Base-by-base conservation (phyloP, 2,797 vertebrate genomes). In the Loris lydekkerianus region DNA sequence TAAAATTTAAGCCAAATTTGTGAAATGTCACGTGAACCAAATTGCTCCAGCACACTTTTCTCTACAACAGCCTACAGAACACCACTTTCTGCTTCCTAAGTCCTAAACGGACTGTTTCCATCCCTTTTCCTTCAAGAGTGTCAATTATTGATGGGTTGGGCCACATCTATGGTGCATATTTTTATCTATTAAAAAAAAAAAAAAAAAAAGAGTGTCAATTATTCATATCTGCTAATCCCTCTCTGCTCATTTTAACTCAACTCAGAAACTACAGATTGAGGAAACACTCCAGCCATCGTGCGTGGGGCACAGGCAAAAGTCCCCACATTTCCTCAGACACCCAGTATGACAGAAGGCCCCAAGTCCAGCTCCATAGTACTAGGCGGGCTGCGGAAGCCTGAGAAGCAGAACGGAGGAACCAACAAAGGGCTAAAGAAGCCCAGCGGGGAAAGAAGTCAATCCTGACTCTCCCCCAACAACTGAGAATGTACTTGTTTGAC, bases 241-340 rank as follows among this genome's bases (percentile, higher is more conserved):
- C 58, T 91, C 65, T 87, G n/a, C 29, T 92, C 40, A 58, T 63
- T 89, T 92, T 90, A 87, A 95, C 17, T 60, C 46, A 72, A 60
- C 49, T 86, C 34, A 63, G 40, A 94, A 84, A 90, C 49, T 58
- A 80, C 0, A 85, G 60, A 18, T 18, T 49, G 40, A 89, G 17
- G 43, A 88, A 40, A 72, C 7, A 43, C 49, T 56, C 70, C 49
- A 75, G 27, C 67, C 49, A 34, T 3, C 5, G 18, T 34, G 29
- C 67, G 25, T 56, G 43, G 82, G 37, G 67, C 73, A 82, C 86
- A 37, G 27, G 61, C 10, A 29, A 40, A 53, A 82, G 34, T 65
- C 60, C 70, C 34, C 21, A 5, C 27, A 3, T 5, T 5, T 53
- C n/a, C 85, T 67, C 53, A 25, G 61, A 31, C 2, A 27, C 53